A percentile compares a stretch with the other conserved stretches of the same genome.
phyloP scores from a whole-genome alignment of 2,113 vertebrate species.

The Gallinago media region DNA sequence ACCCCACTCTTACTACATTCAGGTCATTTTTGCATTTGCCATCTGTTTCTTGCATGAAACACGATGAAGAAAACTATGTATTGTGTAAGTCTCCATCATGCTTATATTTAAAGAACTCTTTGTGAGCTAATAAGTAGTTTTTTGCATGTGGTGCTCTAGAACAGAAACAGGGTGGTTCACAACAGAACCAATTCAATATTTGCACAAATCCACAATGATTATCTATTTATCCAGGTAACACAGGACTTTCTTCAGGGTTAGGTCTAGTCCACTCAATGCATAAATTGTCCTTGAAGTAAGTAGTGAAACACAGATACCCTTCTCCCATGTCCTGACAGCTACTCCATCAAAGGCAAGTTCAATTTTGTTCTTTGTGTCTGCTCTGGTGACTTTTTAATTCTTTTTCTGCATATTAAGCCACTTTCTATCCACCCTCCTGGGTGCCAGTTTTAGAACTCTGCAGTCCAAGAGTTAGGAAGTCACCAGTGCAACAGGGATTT shows the following conservation, averaged over 20 bases:
- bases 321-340: background rate
- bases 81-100: background rate
- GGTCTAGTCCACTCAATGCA: background rate
- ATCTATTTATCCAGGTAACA: background rate
- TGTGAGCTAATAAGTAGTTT: background rate
- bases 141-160: background rate
- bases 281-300: background rate
- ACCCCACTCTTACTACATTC: background rate
- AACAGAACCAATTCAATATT: background rate
- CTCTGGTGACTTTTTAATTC: background rate
- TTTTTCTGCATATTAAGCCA: background rate
- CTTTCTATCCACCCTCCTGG: background rate
- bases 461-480: background rate
- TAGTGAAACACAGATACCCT: background rate
- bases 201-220: background rate
- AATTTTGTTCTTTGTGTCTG: background rate
- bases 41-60: constrained; percentile 4
- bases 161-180: background rate
- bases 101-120: background rate
- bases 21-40: background rate
- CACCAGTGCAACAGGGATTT: background rate
- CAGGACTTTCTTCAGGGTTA: background rate
- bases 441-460: background rate
- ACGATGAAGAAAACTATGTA: background rate
- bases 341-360: background rate